Percentiles rank a stretch among this genome's conserved stretches.
phyloP scores from a whole-genome alignment of 2,113 vertebrate genomes.

The Ginglymostoma cirratum region DNA sequence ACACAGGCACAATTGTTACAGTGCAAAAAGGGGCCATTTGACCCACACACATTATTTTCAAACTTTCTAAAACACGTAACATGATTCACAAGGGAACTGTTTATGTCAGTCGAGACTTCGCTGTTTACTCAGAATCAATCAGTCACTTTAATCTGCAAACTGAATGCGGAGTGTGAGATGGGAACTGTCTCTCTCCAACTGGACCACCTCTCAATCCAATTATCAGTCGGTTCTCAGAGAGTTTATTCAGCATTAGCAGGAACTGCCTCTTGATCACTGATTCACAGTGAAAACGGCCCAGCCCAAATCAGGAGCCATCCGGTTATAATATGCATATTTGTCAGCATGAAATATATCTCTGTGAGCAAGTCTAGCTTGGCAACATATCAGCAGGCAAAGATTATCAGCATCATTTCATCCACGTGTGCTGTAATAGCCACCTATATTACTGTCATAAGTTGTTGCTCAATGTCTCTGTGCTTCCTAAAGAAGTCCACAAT shows the following conservation, averaged over 20 bases:
- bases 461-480: not conserved
- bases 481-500: not conserved
- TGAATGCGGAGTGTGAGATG: not conserved
- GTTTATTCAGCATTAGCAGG: not conserved
- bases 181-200: not conserved
- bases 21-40: too few relatives aligned
- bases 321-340: not conserved
- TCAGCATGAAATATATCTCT: not conserved
- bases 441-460: not conserved
- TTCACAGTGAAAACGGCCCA: not conserved
- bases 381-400: not conserved
- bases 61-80: slow-evolving; percentile 61
- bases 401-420: not conserved
- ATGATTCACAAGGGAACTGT: not conserved
- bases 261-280: not conserved
- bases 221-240: not conserved
- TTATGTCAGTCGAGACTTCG: not conserved
- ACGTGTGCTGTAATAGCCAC: too few relatives aligned
- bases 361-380: not conserved
- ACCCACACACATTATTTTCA: slow-evolving; percentile 58
- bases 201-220: not conserved
- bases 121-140: not conserved
- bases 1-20: slow-evolving; percentile 56
- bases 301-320: not conserved
- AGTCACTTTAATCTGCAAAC: not conserved